Evolutionary conservation across 2,888 invertebrate species (phyloP), one percentile per base, ranked within the genome.

Genomic region (Andrena hattorfiana): DNA sequence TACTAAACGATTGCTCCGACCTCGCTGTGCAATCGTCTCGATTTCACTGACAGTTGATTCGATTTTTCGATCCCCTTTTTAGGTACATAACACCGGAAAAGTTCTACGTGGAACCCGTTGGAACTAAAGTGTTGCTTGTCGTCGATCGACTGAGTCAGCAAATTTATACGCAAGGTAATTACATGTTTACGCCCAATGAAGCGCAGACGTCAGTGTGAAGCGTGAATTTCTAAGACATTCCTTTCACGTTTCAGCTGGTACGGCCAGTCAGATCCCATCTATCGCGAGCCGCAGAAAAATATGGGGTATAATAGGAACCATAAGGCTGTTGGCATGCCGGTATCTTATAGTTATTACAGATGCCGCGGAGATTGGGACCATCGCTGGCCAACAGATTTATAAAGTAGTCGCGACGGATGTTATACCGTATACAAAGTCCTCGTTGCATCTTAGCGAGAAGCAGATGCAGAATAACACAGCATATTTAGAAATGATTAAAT

Each of bases 341-440:
- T 98, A 99, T 93, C 95, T 99, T 79, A 95, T 99, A 80, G 97
- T 99, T 13, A 98, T 98, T 85, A 98, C 98, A 28, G 97, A 97
- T 91, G 96, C 98, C 81, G 95, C 97, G 87, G 92, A 96, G 94
- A 95, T 98, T 51, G 99, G 99, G 28, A 96, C 97, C 86, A 95
- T 98, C 73, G 97, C 97, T 89, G 97, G 97, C 0, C 97, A 97
- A 90, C 95, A 97, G 23, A 96, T 98, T 89, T 98, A 97, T 95
- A 96, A 96, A 92, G 94, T 98, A 87, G 96, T 96, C 0, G 97
- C 97, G 67, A 96, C 96, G n/a, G 97, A 98, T 90, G 95, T 98
- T 78, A 95, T 99, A 88, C 97, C 99, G 0, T 99, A 97, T 94
- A 96, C 97, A 75, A 96, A 97, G 89, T 97, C 98, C 26, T 96